These are phyloP conservation scores for Cerceris rybyensis DNA, from an alignment of 2,888 invertebrate genomes.

Conservation along the genomic window DNA sequence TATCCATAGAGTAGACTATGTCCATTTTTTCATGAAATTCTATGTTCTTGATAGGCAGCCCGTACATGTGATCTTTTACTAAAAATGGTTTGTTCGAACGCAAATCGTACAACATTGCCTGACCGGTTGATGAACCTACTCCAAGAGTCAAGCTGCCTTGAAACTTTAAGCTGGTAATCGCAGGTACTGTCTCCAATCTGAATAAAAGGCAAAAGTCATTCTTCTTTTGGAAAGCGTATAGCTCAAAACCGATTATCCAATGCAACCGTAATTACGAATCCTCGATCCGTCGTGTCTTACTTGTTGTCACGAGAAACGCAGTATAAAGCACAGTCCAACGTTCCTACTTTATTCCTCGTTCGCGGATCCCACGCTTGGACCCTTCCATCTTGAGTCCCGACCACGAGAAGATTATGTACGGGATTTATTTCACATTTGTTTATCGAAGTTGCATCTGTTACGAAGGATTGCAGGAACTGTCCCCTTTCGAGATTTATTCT, in stretches of 20 bases:
- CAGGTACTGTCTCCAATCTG: constrained; percentile 87
- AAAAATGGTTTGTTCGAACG: constrained; percentile 93
- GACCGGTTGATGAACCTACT: constrained; percentile 97
- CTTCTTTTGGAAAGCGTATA: not conserved
- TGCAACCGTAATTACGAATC: not conserved
- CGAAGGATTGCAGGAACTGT: constrained; percentile 93
- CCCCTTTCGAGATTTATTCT: constrained; percentile 97
- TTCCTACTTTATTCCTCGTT: constrained; percentile 88
- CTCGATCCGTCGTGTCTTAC: constrained; percentile 58
- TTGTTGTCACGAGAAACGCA: constrained; percentile 84
- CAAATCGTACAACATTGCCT: constrained; percentile 96
- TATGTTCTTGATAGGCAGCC: constrained; percentile 93
- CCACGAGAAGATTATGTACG: constrained; percentile 92
- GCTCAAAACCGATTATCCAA: not conserved
- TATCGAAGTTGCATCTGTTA: constrained; percentile 88
- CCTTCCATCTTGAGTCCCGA: constrained; percentile 94
- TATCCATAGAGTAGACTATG: constrained; percentile 94
- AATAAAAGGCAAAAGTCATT: constrained; percentile 20
- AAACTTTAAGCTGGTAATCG: constrained; percentile 90
- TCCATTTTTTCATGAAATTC: constrained; percentile 92
- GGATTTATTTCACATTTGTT: constrained; percentile 94
- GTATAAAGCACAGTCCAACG: constrained; percentile 91
- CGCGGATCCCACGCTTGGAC: constrained; percentile 99
- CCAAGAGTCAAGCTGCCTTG: constrained; percentile 90
- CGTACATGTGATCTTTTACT: constrained; percentile 97